Evolutionary conservation across 2,888 invertebrate genomes (phyloP), one percentile per base, ranked within the genome.

Genomic region (Megaustenia siamemsis): DNA sequence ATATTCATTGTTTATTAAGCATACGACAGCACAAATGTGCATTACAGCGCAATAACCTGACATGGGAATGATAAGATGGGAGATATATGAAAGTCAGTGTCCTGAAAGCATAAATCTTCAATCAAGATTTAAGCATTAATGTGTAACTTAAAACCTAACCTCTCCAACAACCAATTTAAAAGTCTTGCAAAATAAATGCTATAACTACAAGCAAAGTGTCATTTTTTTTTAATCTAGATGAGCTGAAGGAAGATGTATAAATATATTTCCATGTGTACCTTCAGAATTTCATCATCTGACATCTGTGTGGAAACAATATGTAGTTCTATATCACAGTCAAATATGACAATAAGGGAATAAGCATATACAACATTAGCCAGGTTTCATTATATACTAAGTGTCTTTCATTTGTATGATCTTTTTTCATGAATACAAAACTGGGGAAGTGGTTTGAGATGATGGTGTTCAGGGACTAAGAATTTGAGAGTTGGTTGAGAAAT

Each of bases 211-310:
- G 63, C 63, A 28, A 63, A 63, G 10, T 4, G 18, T 32, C 32
- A 12, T 5, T 32, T 32, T 63, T 12, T 63, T 10, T 60, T n/a
- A n/a, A 60, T 24, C 24, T 63, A 32, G 15, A 32, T 15, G 10
- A 32, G 12, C 28, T 35, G 32, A 49, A 12, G 18, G 4, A 21
- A 15, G 4, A 4, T 18, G 6, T 21, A 45, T 21, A 73, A 49
- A 18, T 73, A 49, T 49, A 32, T 49, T 18, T 45, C 32, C 21
- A 32, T 4, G 38, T n/a, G 32, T 73, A 73, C 73, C 73, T 73
- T 73, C 18, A 73, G 73, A 49, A 35, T 73, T 32, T 73, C 49
- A 18, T 73, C 73, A 49, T 73, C 73, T 73, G 73, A 73, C 49
- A 73, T 73, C 73, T 73, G 73, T 73, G 32, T 28, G 18, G 40